Percentiles rank a stretch among this genome's conserved stretches.
Evolutionary conservation across 2,113 vertebrate genomes (phyloP).

Genomic region (Urocolius indicus): DNA sequence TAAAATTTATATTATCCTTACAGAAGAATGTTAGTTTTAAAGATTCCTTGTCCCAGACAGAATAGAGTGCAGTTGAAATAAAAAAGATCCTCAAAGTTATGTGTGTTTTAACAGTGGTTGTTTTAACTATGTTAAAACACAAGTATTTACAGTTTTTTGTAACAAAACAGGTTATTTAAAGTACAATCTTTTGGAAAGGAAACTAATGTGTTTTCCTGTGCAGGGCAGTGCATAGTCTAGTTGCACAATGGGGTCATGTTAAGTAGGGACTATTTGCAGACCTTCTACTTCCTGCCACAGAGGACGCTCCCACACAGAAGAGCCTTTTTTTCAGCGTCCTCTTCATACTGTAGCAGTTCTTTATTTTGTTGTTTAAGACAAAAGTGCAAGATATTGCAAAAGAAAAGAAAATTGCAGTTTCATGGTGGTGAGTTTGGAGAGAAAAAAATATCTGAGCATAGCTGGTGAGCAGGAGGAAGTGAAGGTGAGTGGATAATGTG

Average conservation of each 20-base stretch:
- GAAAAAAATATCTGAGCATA: neutral
- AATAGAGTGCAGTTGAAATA: neutral
- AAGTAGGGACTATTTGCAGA: neutral
- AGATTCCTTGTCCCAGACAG: neutral
- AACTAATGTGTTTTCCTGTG: slow-evolving; percentile 26
- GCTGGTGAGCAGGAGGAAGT: neutral
- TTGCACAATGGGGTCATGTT: slow-evolving; percentile 34
- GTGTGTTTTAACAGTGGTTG: neutral
- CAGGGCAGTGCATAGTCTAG: neutral
- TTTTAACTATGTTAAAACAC: neutral
- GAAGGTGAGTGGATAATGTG: neutral
- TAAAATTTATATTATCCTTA: neutral
- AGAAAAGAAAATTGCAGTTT: neutral
- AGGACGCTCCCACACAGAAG: slow-evolving; percentile 24
- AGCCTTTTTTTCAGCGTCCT: neutral
- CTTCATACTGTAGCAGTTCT: neutral
- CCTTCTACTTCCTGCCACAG: slow-evolving; percentile 25
- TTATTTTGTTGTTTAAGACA: neutral
- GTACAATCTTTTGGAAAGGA: neutral
- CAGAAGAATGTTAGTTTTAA: slow-evolving; percentile 4
- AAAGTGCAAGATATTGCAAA: neutral
- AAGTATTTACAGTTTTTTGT: neutral
- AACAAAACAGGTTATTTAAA: neutral
- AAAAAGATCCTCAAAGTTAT: neutral
- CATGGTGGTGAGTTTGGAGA: neutral